Base-by-base conservation (phyloP, 2,888 invertebrate species). In the Cephonodes hylas region DNA sequence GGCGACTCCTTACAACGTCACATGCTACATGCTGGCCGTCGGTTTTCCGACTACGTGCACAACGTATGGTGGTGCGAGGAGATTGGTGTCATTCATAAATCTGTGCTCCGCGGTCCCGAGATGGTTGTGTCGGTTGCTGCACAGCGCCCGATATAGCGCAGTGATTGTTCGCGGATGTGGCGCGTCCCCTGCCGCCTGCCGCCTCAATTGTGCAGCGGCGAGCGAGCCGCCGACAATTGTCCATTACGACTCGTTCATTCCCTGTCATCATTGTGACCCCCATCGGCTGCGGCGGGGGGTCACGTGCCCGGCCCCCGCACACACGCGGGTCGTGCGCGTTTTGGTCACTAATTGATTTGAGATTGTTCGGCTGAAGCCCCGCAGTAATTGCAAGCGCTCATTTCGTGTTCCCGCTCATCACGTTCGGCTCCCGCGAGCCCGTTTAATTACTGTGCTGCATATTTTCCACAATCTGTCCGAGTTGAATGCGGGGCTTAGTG, bases 231-330 rank as follows among this genome's bases (percentile, higher is more conserved):
- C 38, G n/a, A n/a, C 58, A 59, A 59, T 59, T 59, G 59, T 46
- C 58, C 45, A 59, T 59, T 59, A 46, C 34, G 15, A 22, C 59
- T 59, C 46, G 46, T 59, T 59, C 34, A 46, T 34, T 31, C 59
- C 27, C 27, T 18, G 18, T 20, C 18, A 31, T 45, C 27, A 13
- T 44, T 59, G 31, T 59, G 59, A 38, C 59, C 59, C n/a, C 46
- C 46, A 42, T 15, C 46, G 46, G 34, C 53, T 66, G 65, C 63
- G 58, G 58, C 56, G 59, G 27, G 10, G 15, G 42, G 57, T 61
- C 56, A 25, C 34, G 25, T 46, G 7, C 60, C 57, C 18, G 53
- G 27, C 18, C 31, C 27, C 53, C 53, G 10, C 15, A 8, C 34
- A 8, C 34, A 8, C 34, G 8, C 22, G 42, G 20, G 42, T 42